Percentiles rank a stretch among this genome's conserved stretches.
phyloP scores from a whole-genome alignment of 2,888 invertebrate genomes.

The Drosophila neoperkinsi region DNA sequence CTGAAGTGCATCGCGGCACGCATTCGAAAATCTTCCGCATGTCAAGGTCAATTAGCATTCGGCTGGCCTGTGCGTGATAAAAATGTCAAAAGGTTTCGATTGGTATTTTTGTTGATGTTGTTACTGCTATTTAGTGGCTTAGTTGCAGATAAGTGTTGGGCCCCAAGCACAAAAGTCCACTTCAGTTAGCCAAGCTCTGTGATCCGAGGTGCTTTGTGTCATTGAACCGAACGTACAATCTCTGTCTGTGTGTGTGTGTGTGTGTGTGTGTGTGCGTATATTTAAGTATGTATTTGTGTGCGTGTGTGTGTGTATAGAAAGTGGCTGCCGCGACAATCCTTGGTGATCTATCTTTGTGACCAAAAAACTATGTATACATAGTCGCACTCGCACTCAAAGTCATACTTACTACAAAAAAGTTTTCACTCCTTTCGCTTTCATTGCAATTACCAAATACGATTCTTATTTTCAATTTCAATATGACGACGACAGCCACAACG shows the following conservation, averaged over 20 bases:
- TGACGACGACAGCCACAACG: slow-evolving; percentile 74
- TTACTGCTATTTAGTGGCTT: slow-evolving; percentile 72
- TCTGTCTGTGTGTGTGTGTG: slow-evolving; percentile 7
- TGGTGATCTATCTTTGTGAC: slow-evolving; percentile 78
- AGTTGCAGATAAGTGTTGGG: slow-evolving; percentile 67
- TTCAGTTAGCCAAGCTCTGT: slow-evolving; percentile 40
- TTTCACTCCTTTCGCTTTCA: slow-evolving; percentile 80
- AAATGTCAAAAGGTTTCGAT: slow-evolving; percentile 80
- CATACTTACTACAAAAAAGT: slow-evolving; percentile 60
- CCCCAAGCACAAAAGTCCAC: slow-evolving; percentile 60
- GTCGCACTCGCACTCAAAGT: slow-evolving; percentile 28
- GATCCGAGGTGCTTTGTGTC: slow-evolving; percentile 52
- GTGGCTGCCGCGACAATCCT: slow-evolving; percentile 68
- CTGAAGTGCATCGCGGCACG: slow-evolving; percentile 62
- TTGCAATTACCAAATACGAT: slow-evolving; percentile 80
- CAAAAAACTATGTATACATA: slow-evolving; percentile 58
- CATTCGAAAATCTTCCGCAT: slow-evolving; percentile 75
- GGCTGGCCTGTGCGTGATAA: slow-evolving; percentile 70
- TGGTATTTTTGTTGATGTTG: slow-evolving; percentile 57
- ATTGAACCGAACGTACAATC: slow-evolving; percentile 45
- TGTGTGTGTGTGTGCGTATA: slow-evolving; percentile 11
- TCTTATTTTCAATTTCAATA: slow-evolving; percentile 81
- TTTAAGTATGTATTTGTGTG: slow-evolving; percentile 13
- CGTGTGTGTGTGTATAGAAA: slow-evolving; percentile 60
- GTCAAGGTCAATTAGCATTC: slow-evolving; percentile 79